These are phyloP conservation scores for Zaprionus gabonicus DNA, from an alignment of 1,140 invertebrate genomes.

Conservation along the genomic window DNA sequence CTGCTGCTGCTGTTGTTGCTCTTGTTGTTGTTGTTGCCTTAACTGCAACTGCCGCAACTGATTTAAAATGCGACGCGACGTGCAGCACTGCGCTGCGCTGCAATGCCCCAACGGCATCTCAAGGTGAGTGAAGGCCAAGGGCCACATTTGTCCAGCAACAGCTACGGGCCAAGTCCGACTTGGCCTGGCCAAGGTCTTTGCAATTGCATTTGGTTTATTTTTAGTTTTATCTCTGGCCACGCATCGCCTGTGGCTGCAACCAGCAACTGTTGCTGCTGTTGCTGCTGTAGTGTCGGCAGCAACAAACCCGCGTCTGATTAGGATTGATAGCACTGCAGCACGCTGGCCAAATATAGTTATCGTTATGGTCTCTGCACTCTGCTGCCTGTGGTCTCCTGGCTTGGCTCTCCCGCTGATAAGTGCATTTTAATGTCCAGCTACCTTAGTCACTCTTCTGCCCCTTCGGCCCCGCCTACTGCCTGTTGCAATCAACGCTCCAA, in stretches of 20 bases:
- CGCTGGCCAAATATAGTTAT: constrained; percentile 38
- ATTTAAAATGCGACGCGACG: constrained; percentile 40
- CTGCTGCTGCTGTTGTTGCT: neutral
- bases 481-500: constrained; percentile 61
- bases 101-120: constrained; percentile 69
- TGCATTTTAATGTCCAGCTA: constrained; percentile 73
- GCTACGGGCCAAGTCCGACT: constrained; percentile 4
- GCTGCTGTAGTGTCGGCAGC: neutral
- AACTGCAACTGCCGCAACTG: constrained; percentile 45
- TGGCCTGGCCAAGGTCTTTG: constrained; percentile 34
- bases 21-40: constrained; percentile 17
- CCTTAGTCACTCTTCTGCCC: neutral
- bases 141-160: constrained; percentile 68
- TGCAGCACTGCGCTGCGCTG: constrained; percentile 19
- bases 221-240: constrained; percentile 34
- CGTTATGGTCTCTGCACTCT: constrained; percentile 27
- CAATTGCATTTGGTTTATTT: constrained; percentile 49
- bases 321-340: constrained; percentile 48
- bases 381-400: constrained; percentile 1
- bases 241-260: constrained; percentile 22
- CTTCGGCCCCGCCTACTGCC: constrained; percentile 20
- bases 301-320: constrained; percentile 43
- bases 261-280: neutral
- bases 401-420: constrained; percentile 53
- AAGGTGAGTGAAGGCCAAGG: constrained; percentile 84